Conservation (phyloP, 2,797 vertebrate genomes). For the Neomorphus geoffroyi region DNA sequence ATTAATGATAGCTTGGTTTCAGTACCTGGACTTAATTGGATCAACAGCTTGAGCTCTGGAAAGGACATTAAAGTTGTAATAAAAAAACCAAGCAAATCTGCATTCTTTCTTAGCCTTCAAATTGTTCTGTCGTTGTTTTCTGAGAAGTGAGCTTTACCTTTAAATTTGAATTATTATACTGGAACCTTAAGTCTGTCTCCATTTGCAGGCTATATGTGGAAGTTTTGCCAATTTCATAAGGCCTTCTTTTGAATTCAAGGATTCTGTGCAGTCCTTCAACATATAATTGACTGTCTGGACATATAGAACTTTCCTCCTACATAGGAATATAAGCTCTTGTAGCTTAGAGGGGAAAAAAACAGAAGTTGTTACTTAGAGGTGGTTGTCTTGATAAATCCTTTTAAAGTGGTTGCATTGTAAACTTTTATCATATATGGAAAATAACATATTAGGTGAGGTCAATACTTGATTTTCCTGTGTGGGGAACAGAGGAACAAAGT, state of each 20-base stretch:
- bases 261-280: background rate
- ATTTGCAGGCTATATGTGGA: background rate
- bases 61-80: background rate
- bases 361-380: background rate
- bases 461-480: background rate
- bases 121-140: background rate
- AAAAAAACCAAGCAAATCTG: background rate
- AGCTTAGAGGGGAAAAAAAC: background rate
- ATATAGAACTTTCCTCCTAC: fast-evolving
- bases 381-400: background rate
- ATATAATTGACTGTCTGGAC: background rate
- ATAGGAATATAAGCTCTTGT: background rate
- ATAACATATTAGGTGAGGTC: background rate
- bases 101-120: background rate
- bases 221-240: background rate
- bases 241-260: background rate
- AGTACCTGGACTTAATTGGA: background rate
- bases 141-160: background rate
- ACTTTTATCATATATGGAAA: background rate
- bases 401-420: background rate
- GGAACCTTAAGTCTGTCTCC: background rate
- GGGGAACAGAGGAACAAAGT: background rate
- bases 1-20: background rate
- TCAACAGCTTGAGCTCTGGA: background rate
- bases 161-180: background rate